Conservation (phyloP, 1,140 invertebrate genomes). For the Spodoptera frugiperda region DNA sequence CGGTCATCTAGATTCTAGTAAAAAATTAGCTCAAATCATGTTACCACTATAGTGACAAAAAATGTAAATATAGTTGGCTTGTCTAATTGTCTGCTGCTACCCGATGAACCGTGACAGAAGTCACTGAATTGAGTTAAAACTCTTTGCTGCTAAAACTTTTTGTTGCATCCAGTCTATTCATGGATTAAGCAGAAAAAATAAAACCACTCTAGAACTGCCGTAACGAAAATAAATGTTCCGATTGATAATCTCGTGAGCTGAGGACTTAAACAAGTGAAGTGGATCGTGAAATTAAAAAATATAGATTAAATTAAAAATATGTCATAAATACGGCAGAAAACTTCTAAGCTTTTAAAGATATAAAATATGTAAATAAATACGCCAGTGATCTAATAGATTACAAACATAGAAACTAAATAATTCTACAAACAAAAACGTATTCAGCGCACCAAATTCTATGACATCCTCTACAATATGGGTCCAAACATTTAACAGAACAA, state of each 20-base stretch:
- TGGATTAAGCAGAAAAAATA: slow-evolving; percentile 10
- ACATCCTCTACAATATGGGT: not conserved
- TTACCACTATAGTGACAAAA: not conserved
- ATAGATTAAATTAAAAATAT: not conserved
- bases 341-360: not conserved
- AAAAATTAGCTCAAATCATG: slow-evolving; percentile 8
- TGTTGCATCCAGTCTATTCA: slow-evolving; percentile 10
- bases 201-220: not conserved
- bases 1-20: not conserved
- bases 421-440: not conserved
- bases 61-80: slow-evolving; percentile 38
- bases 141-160: slow-evolving; percentile 18
- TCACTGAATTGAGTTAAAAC: slow-evolving; percentile 41
- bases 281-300: not conserved
- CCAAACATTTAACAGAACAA: slow-evolving; percentile 19
- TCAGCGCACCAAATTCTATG: not conserved
- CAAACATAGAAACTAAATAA: not conserved
- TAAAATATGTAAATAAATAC: not conserved
- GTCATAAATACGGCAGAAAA: no score
- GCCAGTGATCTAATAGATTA: not conserved
- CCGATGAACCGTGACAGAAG: slow-evolving; percentile 26
- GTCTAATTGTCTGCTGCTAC: slow-evolving; percentile 26
- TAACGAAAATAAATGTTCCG: not conserved
- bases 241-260: not conserved
- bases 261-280: not conserved